Conservation (phyloP, 2,888 invertebrate species). For the Ptychoptera albimana region DNA sequence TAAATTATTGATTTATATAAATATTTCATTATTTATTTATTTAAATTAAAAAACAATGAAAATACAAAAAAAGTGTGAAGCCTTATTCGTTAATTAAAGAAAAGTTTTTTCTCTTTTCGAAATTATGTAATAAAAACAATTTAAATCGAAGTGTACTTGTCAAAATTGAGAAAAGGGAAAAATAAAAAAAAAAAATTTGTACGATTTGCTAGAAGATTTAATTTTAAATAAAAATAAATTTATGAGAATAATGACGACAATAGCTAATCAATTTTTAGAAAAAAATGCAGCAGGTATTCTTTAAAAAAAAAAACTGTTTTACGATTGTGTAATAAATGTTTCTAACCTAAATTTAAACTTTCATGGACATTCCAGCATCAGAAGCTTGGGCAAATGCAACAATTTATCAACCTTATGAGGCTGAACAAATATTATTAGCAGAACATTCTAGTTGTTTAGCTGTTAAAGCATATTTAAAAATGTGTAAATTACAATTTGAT, state of each 20-base stretch:
- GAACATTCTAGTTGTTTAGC: conserved; percentile 90
- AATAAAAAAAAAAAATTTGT: too few species aligned
- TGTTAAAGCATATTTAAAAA: conserved; percentile 80
- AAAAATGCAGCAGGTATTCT: conserved; percentile 7
- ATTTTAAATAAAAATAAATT: too few species aligned
- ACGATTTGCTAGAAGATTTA: too few species aligned
- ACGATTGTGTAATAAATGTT: neutral
- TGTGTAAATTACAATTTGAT: conserved; percentile 73
- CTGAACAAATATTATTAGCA: conserved; percentile 83
- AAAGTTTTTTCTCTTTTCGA: too few species aligned
- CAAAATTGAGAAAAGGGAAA: too few species aligned
- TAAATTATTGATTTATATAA: too few species aligned
- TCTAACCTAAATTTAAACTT: conserved; percentile 15
- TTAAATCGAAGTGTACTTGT: too few species aligned
- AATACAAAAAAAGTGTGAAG: too few species aligned
- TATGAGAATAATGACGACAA: neutral
- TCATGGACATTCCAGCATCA: conserved; percentile 52
- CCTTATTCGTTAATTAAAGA: too few species aligned
- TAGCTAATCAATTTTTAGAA: conserved; percentile 5
- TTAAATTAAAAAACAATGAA: too few species aligned
- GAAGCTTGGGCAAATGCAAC: conserved; percentile 86
- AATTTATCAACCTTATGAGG: conserved; percentile 79
- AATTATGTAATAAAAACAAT: too few species aligned
- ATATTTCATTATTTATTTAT: too few species aligned
- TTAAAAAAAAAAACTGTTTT: neutral